Evolutionary conservation across 2,888 invertebrate species (phyloP), one percentile per base, ranked within the genome.

Genomic region (Lamellibrachia satsuma): DNA sequence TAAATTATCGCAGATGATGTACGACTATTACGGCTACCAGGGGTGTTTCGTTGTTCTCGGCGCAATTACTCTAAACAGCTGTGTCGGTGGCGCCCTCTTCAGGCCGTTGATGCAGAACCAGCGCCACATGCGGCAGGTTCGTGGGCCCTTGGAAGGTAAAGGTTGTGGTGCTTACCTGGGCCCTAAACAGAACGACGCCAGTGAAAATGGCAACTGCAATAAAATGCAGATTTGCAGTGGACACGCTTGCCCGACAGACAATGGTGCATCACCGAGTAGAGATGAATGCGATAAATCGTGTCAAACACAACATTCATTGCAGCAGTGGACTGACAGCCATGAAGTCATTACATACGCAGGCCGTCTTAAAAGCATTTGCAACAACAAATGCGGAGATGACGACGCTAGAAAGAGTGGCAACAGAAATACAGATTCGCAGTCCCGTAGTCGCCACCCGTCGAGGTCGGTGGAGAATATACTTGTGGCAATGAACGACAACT

Each of bases 31-130:
- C 27, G 91, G 91, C 39, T 91, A 52, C 57, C 52, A 91, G 27
- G 91, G 91, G 52, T 91, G 91, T 52, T 91, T 91, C 91, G 57
- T 91, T 3, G 52, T 91, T 11, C 91, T 91, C 52, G 52, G 55
- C 39, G 57, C 52, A 52, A 91, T 91, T 39, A 91, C 91, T 11
- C 57, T 91, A 11, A 91, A 91, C n/a, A 52, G 91, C 7, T 52
- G 52, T 39, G 91, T 91, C 57, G 91, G 91, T 39, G 91, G 91
- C 57, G 52, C 57, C 91, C 91, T 91, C 91, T 91, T 15, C 91
- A n/a, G 91, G n/a, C 91, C 91, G n/a, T 91, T 75, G 75, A n/a
- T 15, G 75, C 75, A 75, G n/a, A 75, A 75, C 6, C 60, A 60
- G 60, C 60, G 60, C 4, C 60, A 60, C 4, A n/a, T 75, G 60